Base-by-base conservation (phyloP, 2,888 invertebrate genomes). In the Gonocerus acuteangulatus region DNA sequence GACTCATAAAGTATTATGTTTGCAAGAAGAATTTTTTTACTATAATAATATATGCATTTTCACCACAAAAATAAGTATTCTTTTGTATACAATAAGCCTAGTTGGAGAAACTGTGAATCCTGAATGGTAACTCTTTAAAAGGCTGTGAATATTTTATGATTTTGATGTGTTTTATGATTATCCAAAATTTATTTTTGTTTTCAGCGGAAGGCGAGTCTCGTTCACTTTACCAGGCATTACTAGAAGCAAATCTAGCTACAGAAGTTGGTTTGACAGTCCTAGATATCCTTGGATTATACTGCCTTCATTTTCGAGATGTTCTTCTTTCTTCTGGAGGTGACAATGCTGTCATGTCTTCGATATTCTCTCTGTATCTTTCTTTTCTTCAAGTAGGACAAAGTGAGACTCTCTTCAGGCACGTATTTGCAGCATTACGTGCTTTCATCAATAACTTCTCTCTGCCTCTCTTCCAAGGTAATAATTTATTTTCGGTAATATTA, bases 391-490 rank as follows among this genome's bases (percentile, higher is more conserved):
- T 87, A 44, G 89, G 92, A 1, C 95, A 95, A 72, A 94, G 95
- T 48, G 95, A 96, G 74, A 84, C 82, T 2, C 77, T 96, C 48
- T 86, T 93, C 68, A 86, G 87, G 69, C 95, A 96, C 71, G 84
- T 94, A 18, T 95, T 96, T 74, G 94, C 94, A 1, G 88, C 93
- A 0, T 76, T 96, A 51, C 80, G 95, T 67, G 88, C 92, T 0
- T 95, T 95, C 72, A 88, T 96, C 61, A 94, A 92, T 73, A 88
- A 91, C 75, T 92, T 89, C 72, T 87, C 91, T 0, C 78, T 84
- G 61, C 85, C 87, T 2, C 75, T 92, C 48, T 93, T 91, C 75
- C 86, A 89, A 81, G 90, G 89, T 80, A 74, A 70, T 27, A 27
- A 49, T n/a, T 32, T 11, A 9, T 32, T n/a, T n/a, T n/a, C n/a